Evolutionary conservation across 2,797 vertebrate genomes (phyloP).

Genomic region (Halcyon leucocephala): DNA sequence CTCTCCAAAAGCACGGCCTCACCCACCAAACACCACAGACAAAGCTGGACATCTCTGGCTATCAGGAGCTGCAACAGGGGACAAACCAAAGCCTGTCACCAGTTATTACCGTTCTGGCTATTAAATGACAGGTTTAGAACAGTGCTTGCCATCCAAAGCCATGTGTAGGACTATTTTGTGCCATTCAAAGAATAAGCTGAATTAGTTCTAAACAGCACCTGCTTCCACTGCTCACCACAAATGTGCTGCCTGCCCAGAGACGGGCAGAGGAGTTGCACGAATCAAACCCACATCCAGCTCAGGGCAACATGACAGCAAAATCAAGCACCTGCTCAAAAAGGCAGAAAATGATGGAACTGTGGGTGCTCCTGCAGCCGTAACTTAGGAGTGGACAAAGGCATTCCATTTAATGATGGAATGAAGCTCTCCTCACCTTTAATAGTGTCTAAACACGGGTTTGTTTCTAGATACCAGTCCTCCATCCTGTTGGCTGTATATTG

Average conservation of each 20-base stretch:
- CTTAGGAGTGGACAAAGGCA: not conserved
- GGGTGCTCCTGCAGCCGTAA: fast-evolving
- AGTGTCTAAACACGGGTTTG: not conserved
- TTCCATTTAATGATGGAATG: not conserved
- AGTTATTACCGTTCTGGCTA: not conserved
- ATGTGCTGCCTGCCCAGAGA: not conserved
- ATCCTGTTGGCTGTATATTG: fast-evolving
- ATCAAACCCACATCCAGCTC: not conserved
- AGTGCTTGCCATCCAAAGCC: not conserved
- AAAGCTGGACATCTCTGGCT: not conserved
- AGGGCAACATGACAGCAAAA: not conserved
- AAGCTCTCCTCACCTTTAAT: not conserved
- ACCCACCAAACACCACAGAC: not conserved
- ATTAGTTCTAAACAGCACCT: not conserved
- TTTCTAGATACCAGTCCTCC: not conserved
- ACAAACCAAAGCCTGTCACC: not conserved
- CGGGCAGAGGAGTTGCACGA: not conserved
- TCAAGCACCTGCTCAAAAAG: not conserved
- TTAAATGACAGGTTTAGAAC: not conserved
- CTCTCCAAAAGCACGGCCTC: not conserved
- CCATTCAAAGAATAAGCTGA: not conserved
- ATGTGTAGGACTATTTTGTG: not conserved
- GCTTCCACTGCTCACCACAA: not conserved
- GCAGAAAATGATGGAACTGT: not conserved
- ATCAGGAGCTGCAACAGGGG: not conserved